A percentile compares a stretch with the other conserved stretches of the same genome.
These are phyloP conservation scores for Andrena haemorrhoa DNA, from an alignment of 2,888 invertebrate species.

Conservation along the genomic window DNA sequence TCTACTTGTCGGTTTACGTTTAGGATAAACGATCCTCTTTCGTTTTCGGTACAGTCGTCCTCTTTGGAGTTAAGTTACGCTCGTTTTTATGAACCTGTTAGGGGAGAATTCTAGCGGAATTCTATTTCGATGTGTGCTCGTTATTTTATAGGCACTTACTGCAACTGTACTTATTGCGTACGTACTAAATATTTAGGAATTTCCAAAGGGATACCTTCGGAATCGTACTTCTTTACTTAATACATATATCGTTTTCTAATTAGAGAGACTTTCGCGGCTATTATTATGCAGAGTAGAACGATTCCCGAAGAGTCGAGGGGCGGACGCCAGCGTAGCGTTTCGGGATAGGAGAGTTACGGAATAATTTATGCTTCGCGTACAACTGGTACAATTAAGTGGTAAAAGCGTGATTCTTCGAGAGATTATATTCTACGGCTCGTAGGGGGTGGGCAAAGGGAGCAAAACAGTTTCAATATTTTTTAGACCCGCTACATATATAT, in stretches of 20 bases:
- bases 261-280: constrained; percentile 3
- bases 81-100: neutral
- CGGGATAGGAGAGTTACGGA: neutral
- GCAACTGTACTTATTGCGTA: constrained; percentile 40
- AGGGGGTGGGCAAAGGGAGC: neutral
- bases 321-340: constrained; percentile 9
- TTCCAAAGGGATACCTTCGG: constrained; percentile 5
- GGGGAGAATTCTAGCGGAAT: neutral
- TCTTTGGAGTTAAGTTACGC: neutral
- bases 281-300: constrained; percentile 27
- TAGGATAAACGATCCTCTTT: constrained; percentile 9
- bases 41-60: neutral
- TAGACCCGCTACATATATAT: constrained; percentile 62
- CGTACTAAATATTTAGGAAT: constrained; percentile 30
- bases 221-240: constrained; percentile 34
- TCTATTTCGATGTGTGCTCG: neutral
- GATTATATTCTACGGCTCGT: constrained; percentile 8
- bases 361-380: constrained; percentile 27
- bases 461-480: constrained; percentile 68
- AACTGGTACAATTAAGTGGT: constrained; percentile 21
- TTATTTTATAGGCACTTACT: constrained; percentile 1
- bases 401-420: constrained; percentile 7
- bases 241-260: constrained; percentile 12
- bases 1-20: constrained; percentile 9
- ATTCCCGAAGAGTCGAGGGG: constrained; percentile 11